These are phyloP conservation scores for Chrysomela aeneicollis DNA, from an alignment of 2,888 invertebrate genomes.

Conservation along the genomic window DNA sequence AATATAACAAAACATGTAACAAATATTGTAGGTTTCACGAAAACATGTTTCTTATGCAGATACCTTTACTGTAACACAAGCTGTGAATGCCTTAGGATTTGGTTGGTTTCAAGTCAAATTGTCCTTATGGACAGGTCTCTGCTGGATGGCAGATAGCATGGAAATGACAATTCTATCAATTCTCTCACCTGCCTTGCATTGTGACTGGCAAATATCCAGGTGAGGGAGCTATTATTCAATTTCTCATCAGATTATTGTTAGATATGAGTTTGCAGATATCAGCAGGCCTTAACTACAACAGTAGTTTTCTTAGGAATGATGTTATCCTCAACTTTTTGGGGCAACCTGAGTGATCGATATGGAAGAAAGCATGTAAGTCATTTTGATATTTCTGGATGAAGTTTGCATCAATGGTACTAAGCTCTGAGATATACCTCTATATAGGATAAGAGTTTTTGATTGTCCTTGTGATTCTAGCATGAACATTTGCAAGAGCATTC, in stretches of 20 bases:
- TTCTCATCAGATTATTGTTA: slow-evolving; percentile 8
- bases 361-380: slow-evolving; percentile 81
- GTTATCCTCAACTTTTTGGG: slow-evolving; percentile 96
- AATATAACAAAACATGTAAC: slow-evolving; percentile 1
- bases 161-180: slow-evolving; percentile 97
- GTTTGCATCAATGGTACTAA: background rate
- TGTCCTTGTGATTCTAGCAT: too few species aligned
- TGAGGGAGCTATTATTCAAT: slow-evolving; percentile 47
- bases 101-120: slow-evolving; percentile 90
- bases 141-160: slow-evolving; percentile 99
- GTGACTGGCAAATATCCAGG: slow-evolving; percentile 90
- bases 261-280: slow-evolving; percentile 67
- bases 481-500: too few species aligned
- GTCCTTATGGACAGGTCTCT: slow-evolving; percentile 83
- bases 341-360: slow-evolving; percentile 91
- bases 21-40: background rate
- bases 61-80: slow-evolving; percentile 86
- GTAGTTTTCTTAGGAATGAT: slow-evolving; percentile 97
- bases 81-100: slow-evolving; percentile 86
- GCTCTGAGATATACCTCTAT: too few species aligned
- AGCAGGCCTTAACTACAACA: slow-evolving; percentile 92
- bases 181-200: slow-evolving; percentile 90
- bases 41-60: slow-evolving; percentile 63
- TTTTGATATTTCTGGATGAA: background rate
- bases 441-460: too few species aligned